phyloP scores from a whole-genome alignment of 2,113 vertebrate genomes.

The Pomatorhinus ruficollis region DNA sequence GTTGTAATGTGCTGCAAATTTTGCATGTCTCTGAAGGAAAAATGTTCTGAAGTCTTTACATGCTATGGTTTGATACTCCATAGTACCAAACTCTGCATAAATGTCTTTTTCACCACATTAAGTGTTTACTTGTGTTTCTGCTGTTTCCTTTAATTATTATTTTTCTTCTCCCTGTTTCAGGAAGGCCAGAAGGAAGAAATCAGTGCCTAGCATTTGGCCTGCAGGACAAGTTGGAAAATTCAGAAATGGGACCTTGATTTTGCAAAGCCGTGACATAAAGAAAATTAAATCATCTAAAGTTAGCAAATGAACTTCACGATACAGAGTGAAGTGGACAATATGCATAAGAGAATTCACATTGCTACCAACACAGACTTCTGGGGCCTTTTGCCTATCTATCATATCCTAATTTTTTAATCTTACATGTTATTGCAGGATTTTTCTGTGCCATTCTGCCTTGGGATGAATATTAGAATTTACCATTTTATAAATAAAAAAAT shows the following conservation, averaged over 20 bases:
- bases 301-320: constrained; percentile 59
- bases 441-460: neutral
- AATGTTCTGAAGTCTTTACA: neutral
- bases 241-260: constrained; percentile 88
- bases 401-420: neutral
- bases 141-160: neutral
- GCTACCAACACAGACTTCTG: neutral
- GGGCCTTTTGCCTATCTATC: neutral
- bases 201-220: constrained; percentile 70
- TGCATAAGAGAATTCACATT: neutral
- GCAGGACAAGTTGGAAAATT: constrained; percentile 90
- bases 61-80: neutral
- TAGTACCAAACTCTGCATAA: neutral
- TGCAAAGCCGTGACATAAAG: constrained; percentile 86
- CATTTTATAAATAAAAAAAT: constrained; percentile 47
- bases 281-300: constrained; percentile 85
- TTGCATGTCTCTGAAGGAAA: neutral
- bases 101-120: neutral
- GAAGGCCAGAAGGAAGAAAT: constrained; percentile 76
- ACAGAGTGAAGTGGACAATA: neutral
- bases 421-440: neutral
- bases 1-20: neutral
- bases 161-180: constrained; percentile 54
- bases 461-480: neutral
- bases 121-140: neutral